A percentile compares a stretch with the other conserved stretches of the same genome.
phyloP scores from a whole-genome alignment of 2,113 vertebrate species.

The Calyptommatus sinebrachiatus region DNA sequence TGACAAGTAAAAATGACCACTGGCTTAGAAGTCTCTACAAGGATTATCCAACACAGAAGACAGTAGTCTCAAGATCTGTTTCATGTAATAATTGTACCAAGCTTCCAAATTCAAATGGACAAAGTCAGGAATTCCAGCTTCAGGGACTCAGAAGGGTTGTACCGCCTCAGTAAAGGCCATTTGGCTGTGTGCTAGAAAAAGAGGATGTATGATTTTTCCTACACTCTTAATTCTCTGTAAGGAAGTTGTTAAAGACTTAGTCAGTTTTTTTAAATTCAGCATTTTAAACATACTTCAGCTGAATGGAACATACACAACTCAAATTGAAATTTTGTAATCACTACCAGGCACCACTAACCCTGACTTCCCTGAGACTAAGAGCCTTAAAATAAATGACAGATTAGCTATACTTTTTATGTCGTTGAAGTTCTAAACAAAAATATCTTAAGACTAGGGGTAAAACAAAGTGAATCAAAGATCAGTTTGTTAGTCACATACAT shows the following conservation, averaged over 20 bases:
- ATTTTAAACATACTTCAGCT: background rate
- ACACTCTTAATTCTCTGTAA: background rate
- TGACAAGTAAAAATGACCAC: background rate
- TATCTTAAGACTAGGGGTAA: background rate
- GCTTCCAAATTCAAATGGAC: background rate
- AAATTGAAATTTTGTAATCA: background rate
- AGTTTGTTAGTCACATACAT: slow-evolving; percentile 4
- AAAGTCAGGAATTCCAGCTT: background rate
- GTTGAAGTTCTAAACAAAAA: slow-evolving; percentile 7
- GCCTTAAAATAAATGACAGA: slow-evolving; percentile 29
- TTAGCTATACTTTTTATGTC: background rate
- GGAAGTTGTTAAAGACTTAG: background rate
- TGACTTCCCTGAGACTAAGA: slow-evolving; percentile 26
- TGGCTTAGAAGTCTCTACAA: background rate
- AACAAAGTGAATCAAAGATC: background rate
- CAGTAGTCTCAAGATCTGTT: background rate
- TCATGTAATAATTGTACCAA: background rate
- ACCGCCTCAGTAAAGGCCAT: background rate
- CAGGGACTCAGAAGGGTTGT: background rate
- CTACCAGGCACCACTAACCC: slow-evolving; percentile 9
- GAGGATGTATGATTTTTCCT: background rate
- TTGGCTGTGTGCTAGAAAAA: background rate
- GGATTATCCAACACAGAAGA: background rate
- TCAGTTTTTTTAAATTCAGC: background rate
- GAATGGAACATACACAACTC: background rate